Percentiles rank a stretch among this genome's conserved stretches.
Evolutionary conservation across 1,140 invertebrate genomes (phyloP).

Genomic region (Bemisia tabaci): DNA sequence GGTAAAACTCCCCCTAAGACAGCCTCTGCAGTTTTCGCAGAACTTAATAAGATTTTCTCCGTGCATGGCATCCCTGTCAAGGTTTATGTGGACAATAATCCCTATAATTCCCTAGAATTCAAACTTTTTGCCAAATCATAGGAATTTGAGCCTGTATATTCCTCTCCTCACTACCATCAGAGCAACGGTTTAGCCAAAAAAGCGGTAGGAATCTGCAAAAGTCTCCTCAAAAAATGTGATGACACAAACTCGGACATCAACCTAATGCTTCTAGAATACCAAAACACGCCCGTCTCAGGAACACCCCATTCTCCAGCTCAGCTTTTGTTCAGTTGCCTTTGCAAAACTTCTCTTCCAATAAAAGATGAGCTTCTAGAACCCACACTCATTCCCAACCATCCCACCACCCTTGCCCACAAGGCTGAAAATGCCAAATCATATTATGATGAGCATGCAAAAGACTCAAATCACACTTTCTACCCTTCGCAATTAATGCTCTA

Average conservation of each 20-base stretch:
- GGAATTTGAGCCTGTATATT: too few relatives aligned
- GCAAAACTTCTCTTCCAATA: constrained; percentile 2
- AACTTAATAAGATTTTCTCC: constrained; percentile 6
- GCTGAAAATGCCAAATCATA: constrained; percentile 1
- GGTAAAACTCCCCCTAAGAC: background rate
- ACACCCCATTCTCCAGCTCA: constrained; percentile 6
- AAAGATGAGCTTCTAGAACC: constrained; percentile 1
- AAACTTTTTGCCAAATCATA: too few relatives aligned
- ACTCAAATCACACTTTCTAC: background rate
- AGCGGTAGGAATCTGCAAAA: constrained; percentile 1
- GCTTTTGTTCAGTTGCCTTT: constrained; percentile 3
- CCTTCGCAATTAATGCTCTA: background rate
- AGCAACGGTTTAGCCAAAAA: constrained; percentile 3
- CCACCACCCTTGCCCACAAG: background rate
- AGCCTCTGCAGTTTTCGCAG: background rate
- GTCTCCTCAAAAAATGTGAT: background rate
- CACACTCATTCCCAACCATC: background rate
- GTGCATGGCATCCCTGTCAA: constrained; percentile 4
- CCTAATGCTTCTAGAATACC: constrained; percentile 1
- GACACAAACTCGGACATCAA: background rate
- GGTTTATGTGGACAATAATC: constrained; percentile 2
- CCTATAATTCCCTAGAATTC: too few relatives aligned
- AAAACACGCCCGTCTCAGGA: constrained; percentile 2
- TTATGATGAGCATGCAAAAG: background rate
- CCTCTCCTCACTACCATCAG: background rate